phyloP scores from a whole-genome alignment of 2,888 invertebrate genomes.

The Xestia sexstrigata region DNA sequence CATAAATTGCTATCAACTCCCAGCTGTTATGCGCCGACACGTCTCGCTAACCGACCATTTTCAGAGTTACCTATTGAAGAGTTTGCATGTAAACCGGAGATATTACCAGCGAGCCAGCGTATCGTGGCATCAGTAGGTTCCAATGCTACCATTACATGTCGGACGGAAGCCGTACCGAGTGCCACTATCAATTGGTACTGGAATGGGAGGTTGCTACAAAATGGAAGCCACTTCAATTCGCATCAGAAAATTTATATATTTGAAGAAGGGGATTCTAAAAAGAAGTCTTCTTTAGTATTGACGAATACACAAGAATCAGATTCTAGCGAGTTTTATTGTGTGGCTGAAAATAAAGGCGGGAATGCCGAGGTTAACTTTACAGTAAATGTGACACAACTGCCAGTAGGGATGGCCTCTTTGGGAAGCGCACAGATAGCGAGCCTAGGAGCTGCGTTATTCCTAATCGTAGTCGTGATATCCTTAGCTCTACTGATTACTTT shows the following conservation, averaged over 20 bases:
- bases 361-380: constrained; percentile 97
- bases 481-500: constrained; percentile 93
- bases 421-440: constrained; percentile 97
- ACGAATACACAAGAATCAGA: constrained; percentile 96
- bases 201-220: constrained; percentile 94
- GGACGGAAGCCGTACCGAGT: constrained; percentile 95
- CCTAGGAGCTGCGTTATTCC: constrained; percentile 95
- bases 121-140: constrained; percentile 95
- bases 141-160: constrained; percentile 96
- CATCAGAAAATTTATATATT: constrained; percentile 94
- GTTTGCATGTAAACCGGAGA: constrained; percentile 96
- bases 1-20: constrained; percentile 95
- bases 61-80: constrained; percentile 95
- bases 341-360: constrained; percentile 97
- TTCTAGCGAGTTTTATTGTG: constrained; percentile 96
- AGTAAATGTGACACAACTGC: constrained; percentile 94
- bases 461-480: constrained; percentile 94
- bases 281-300: constrained; percentile 94
- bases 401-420: constrained; percentile 95
- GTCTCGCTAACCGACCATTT: constrained; percentile 93
- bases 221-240: constrained; percentile 94
- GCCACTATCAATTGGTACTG: constrained; percentile 96
- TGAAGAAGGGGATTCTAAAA: constrained; percentile 94
- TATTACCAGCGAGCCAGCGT: constrained; percentile 93
- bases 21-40: constrained; percentile 93